A percentile compares a stretch with the other conserved stretches of the same genome.
phyloP scores from a whole-genome alignment of 2,797 vertebrate genomes.

The Syncerus caffer region DNA sequence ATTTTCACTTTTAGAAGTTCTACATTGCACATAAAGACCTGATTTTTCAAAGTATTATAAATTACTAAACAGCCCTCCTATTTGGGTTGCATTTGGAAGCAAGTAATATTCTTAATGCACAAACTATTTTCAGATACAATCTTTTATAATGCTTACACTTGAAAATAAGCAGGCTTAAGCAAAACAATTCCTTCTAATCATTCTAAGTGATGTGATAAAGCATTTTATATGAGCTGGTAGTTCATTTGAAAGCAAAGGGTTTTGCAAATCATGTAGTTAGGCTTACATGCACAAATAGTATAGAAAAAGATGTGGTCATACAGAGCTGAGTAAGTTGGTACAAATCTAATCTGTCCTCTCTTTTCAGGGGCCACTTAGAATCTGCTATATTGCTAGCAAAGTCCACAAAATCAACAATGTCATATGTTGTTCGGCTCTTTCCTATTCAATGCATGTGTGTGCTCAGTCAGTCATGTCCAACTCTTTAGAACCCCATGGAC shows the following conservation, averaged over 20 bases:
- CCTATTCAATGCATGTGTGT: not conserved
- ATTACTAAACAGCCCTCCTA: constrained; percentile 45
- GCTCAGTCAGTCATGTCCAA: not conserved
- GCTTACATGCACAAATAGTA: not conserved
- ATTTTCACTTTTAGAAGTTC: constrained; percentile 74
- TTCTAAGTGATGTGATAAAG: constrained; percentile 48
- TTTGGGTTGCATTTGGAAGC: constrained; percentile 65
- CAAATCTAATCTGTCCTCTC: not conserved
- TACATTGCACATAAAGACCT: constrained; percentile 38
- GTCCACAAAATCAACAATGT: not conserved
- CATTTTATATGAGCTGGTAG: not conserved
- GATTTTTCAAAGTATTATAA: constrained; percentile 67
- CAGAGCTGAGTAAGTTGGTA: not conserved
- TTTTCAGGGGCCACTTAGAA: not conserved
- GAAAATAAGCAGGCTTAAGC: constrained; percentile 58
- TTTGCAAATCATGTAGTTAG: not conserved
- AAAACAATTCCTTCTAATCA: constrained; percentile 62
- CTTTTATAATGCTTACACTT: constrained; percentile 49
- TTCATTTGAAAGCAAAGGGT: constrained; percentile 14
- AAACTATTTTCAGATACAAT: constrained; percentile 37
- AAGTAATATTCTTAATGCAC: constrained; percentile 60
- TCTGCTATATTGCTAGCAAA: not conserved
- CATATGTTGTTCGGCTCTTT: not conserved
- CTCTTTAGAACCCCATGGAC: not conserved
- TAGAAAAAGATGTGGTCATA: not conserved